Evolutionary conservation across 2,888 invertebrate genomes (phyloP), one percentile per base, ranked within the genome.

Genomic region (Callimorpha dominula): DNA sequence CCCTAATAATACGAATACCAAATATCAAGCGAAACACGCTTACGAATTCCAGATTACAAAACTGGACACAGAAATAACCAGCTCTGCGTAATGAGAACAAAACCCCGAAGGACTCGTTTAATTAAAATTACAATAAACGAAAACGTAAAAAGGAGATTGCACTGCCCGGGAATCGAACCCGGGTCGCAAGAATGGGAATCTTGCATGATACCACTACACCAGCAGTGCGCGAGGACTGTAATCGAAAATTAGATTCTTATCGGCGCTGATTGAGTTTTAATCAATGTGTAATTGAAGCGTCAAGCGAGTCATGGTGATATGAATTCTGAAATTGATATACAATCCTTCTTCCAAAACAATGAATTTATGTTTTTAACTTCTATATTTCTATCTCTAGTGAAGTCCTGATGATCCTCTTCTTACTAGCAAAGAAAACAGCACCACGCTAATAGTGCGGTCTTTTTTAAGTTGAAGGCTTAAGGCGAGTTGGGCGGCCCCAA

Each of bases 171-270:
- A 97, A 98, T 98, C 98, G 98, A 98, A 98, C 98, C 98, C 98
- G 98, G 97, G 97, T 98, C 98, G 97, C 98, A 98, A 98, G 98
- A 98, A 98, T 98, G 98, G 98, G 98, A 98, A 97, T 98, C 98
- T 98, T 98, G 98, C 98, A 98, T 98, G 98, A 98, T 98, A 98
- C 98, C 98, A 98, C 97, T 98, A 98, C 98, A 98, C 98, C 97
- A 98, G 97, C 98, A 98, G 98, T 98, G 98, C 98, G 31, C 14
- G 15, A 15, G 1, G 3, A 0, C 9, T 0, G 1, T 0, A 8
- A 3, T 31, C 12, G 31, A 49, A 46, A 46, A 20, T 65, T 31
- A 49, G 15, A 65, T 49, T 65, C 31, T 8, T 12, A 46, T 31
- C 20, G 1, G 49, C 8, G 15, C 7, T 15, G 5, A 4, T 4